These are phyloP conservation scores for Rhagoletis zephyria DNA, from an alignment of 1,140 invertebrate species.

Conservation along the genomic window DNA sequence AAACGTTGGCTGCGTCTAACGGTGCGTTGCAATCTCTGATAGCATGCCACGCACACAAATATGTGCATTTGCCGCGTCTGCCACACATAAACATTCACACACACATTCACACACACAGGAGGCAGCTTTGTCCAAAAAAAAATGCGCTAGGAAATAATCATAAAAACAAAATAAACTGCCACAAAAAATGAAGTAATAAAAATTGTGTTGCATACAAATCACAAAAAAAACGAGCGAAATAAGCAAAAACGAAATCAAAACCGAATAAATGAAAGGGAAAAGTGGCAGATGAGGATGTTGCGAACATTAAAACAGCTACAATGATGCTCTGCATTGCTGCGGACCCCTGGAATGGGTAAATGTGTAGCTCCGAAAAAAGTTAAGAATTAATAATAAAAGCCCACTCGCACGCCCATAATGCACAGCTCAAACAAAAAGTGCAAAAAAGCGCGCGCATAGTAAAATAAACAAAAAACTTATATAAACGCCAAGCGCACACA, in stretches of 20 bases:
- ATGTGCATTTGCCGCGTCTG: not conserved
- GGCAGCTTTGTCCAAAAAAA: not conserved
- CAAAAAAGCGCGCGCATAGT: not conserved
- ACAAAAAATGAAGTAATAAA: conserved; percentile 36
- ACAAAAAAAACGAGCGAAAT: not conserved
- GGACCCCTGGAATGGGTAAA: not conserved
- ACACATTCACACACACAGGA: not conserved
- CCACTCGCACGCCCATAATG: conserved; percentile 41
- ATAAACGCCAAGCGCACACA: not conserved
- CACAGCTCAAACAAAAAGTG: conserved; percentile 14
- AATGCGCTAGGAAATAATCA: not conserved
- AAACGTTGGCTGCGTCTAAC: conserved; percentile 52
- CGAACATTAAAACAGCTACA: conserved; percentile 34
- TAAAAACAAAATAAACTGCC: conserved; percentile 52
- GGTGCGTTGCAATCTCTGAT: conserved; percentile 55
- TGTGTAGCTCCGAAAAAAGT: not conserved
- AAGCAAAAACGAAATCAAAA: conserved; percentile 56
- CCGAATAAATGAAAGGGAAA: conserved; percentile 45
- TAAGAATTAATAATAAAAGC: conserved; percentile 41
- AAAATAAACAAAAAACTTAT: conserved; percentile 40
- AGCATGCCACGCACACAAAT: conserved; percentile 27
- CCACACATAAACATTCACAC: not conserved
- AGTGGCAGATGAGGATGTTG: not conserved
- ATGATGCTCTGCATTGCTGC: not conserved
- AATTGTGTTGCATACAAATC: conserved; percentile 13